Percentiles rank a stretch among this genome's conserved stretches.
phyloP scores from a whole-genome alignment of 2,113 vertebrate genomes.

The Gopherus flavomarginatus region DNA sequence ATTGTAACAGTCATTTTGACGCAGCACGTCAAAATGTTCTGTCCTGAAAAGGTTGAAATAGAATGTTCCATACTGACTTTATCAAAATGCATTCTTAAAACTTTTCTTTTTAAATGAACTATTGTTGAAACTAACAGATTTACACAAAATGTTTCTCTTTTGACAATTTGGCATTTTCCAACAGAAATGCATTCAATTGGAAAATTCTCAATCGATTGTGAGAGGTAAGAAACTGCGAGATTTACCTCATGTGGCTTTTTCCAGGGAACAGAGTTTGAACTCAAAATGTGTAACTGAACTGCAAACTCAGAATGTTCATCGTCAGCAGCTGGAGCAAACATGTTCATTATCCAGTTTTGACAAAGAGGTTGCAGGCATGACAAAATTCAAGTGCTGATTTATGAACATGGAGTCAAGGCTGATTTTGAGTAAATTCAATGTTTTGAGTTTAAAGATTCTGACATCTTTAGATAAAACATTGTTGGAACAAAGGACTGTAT shows the following conservation, averaged over 20 bases:
- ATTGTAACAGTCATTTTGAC: background rate
- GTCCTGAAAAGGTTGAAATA: background rate
- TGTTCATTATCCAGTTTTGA: background rate
- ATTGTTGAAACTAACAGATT: background rate
- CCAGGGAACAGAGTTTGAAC: too few relatives aligned
- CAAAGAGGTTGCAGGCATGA: background rate
- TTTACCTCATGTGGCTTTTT: background rate
- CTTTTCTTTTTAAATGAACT: background rate
- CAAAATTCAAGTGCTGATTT: background rate
- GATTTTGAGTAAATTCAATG: background rate
- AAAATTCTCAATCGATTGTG: background rate
- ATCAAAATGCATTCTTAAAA: background rate
- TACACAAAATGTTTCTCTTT: background rate
- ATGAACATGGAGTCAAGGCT: background rate
- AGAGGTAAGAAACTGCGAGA: background rate
- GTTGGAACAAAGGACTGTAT: background rate
- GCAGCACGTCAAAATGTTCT: background rate
- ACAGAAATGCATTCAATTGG: background rate
- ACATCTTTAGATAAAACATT: background rate
- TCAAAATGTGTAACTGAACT: background rate
- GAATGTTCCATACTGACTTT: background rate
- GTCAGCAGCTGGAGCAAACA: background rate
- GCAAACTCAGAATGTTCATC: background rate
- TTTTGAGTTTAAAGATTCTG: background rate
- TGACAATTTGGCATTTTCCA: background rate